phyloP scores from a whole-genome alignment of 1,140 invertebrate species.

The Leucophenga varia region DNA sequence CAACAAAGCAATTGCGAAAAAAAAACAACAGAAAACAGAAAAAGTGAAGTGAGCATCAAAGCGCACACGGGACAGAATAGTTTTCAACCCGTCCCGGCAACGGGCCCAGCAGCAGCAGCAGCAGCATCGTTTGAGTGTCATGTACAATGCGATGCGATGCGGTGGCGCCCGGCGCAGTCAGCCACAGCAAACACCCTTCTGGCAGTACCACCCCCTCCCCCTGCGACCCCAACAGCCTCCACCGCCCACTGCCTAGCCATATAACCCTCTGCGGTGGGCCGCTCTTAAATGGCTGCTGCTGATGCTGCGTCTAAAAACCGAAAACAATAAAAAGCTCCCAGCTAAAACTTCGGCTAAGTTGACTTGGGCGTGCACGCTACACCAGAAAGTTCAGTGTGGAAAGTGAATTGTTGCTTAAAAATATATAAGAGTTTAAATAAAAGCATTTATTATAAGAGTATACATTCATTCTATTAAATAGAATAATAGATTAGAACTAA shows the following conservation, averaged over 20 bases:
- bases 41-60: constrained; percentile 51
- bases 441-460: too few species aligned
- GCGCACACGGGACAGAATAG: constrained; percentile 46
- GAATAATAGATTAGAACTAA: too few species aligned
- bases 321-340: constrained; percentile 50
- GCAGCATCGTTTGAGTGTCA: constrained; percentile 26
- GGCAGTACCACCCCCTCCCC: constrained; percentile 10
- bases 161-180: constrained; percentile 13
- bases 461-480: too few species aligned
- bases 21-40: constrained; percentile 23
- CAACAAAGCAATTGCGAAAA: constrained; percentile 35
- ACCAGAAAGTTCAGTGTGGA: too few species aligned
- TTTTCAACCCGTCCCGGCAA: constrained; percentile 45
- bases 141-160: constrained; percentile 24
- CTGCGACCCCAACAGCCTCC: constrained; percentile 10
- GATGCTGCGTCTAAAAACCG: constrained; percentile 48
- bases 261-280: constrained; percentile 16
- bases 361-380: constrained; percentile 18
- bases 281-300: constrained; percentile 30
- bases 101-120: too few species aligned
- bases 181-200: constrained; percentile 14
- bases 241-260: neutral
- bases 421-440: too few species aligned
- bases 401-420: too few species aligned
- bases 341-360: neutral